Evolutionary conservation across 2,888 invertebrate species (phyloP).

Genomic region (Sylvicola cinctus): DNA sequence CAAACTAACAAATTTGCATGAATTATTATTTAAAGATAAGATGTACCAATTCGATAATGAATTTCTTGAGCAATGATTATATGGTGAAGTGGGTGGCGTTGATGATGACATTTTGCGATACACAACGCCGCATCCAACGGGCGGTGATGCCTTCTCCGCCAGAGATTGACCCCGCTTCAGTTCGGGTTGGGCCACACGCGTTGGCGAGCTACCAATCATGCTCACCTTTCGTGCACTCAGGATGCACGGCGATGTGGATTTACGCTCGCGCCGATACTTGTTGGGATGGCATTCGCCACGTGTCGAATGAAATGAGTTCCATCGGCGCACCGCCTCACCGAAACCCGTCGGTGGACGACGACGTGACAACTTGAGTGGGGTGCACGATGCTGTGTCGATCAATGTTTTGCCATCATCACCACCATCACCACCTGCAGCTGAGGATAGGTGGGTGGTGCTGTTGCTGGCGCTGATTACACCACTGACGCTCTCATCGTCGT

Average conservation of each 20-base stretch:
- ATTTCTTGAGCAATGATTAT: too few species aligned
- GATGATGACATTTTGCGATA: too few species aligned
- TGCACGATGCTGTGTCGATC: background rate
- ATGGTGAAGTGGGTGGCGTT: too few species aligned
- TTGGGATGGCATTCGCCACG: slow-evolving; percentile 11
- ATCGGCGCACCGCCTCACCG: slow-evolving; percentile 7
- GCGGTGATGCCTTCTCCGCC: slow-evolving; percentile 3
- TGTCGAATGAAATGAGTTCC: slow-evolving; percentile 11
- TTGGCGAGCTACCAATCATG: background rate
- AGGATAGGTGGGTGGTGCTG: background rate
- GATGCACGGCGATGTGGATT: slow-evolving; percentile 8
- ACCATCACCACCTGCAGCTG: background rate
- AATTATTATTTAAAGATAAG: too few species aligned
- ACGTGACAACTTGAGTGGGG: background rate
- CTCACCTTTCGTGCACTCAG: too few species aligned
- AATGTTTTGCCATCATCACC: background rate
- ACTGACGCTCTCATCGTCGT: slow-evolving; percentile 1
- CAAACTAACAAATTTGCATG: too few species aligned
- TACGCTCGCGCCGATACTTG: slow-evolving; percentile 9
- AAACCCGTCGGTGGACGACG: slow-evolving; percentile 1
- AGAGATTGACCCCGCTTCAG: slow-evolving; percentile 5
- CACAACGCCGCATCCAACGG: too few species aligned
- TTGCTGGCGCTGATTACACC: background rate
- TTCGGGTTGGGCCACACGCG: background rate
- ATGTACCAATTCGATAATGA: too few species aligned